phyloP scores from a whole-genome alignment of 2,113 vertebrate species.

The Clarias macrocephalus region DNA sequence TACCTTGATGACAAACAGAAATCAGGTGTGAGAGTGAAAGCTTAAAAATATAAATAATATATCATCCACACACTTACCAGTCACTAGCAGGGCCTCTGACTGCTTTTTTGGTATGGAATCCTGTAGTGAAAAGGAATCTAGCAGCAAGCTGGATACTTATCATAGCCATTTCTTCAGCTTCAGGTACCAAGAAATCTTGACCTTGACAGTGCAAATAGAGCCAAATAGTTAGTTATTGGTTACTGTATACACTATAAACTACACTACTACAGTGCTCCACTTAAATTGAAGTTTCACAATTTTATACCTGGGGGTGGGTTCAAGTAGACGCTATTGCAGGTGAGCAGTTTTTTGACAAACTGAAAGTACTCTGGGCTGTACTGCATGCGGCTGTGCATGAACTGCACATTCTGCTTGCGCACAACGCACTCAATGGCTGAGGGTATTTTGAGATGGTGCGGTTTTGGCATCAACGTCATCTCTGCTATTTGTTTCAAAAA shows the following conservation, averaged over 20 bases:
- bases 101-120: conserved; percentile 99
- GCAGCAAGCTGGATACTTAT: conserved; percentile 98
- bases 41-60: background rate
- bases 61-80: conserved; percentile 75
- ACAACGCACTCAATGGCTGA: conserved; percentile 94
- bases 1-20: conserved; percentile 78
- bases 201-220: conserved; percentile 67
- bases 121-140: conserved; percentile 96
- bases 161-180: conserved; percentile 99
- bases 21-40: background rate
- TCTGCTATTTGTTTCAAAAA: conserved; percentile 93
- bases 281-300: background rate
- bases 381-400: conserved; percentile 99
- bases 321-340: conserved; percentile 97
- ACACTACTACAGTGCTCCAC: background rate
- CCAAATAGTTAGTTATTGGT: background rate
- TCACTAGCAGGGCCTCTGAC: conserved; percentile 96
- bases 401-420: conserved; percentile 97
- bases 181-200: conserved; percentile 96
- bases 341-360: conserved; percentile 98
- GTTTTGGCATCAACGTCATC: conserved; percentile 82
- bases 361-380: conserved; percentile 99
- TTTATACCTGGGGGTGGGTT: conserved; percentile 91
- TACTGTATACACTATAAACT: background rate
- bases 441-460: conserved; percentile 94